Evolutionary conservation across 2,113 vertebrate genomes (phyloP), one percentile per base, ranked within the genome.

Genomic region (Ceratotherium simum): DNA sequence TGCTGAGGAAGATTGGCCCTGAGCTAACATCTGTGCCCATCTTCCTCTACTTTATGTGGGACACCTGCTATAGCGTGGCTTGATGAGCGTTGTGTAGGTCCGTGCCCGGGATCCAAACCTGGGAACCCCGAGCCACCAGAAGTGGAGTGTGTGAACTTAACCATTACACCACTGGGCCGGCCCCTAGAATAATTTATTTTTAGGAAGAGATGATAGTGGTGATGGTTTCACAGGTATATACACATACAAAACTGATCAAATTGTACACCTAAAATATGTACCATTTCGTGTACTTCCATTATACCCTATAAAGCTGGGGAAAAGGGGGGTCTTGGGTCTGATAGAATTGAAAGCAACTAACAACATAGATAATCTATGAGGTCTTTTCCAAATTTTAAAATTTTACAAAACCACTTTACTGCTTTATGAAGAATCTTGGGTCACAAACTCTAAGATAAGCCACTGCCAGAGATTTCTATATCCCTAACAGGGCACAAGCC

Each of bases 381-480:
- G 7, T 76, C 46, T 79, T 91, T 79, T 75, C 51, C 90, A 93
- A 93, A 42, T 75, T 54, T n/a, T 91, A 75, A 96, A 93, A 27
- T 76, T 91, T 93, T 31, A 80, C n/a, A 58, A 62, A 79, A 79
- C 1, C 25, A 48, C 21, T 25, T 62, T 56, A 39, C 12, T 91
- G 8, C 21, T 85, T 23, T 29, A 42, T 56, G 14, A 84, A 64
- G 33, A 91, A 64, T 91, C 48, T 80, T 31, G 5, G 39, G 58
- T 36, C 27, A 39, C 48, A 58, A 85, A 48, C 42, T 88, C 20
- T 56, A 81, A 48, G 25, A 33, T 54, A 72, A 27, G 29, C 13
- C 86, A 62, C 27, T 60, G 60, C 13, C 29, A 54, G n/a, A 46
- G 12, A 48, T 67, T n/a, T 78, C 33, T 78, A 9, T 21, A 51